Conservation (phyloP, 2,888 invertebrate genomes). For the Euplexia lucipara region DNA sequence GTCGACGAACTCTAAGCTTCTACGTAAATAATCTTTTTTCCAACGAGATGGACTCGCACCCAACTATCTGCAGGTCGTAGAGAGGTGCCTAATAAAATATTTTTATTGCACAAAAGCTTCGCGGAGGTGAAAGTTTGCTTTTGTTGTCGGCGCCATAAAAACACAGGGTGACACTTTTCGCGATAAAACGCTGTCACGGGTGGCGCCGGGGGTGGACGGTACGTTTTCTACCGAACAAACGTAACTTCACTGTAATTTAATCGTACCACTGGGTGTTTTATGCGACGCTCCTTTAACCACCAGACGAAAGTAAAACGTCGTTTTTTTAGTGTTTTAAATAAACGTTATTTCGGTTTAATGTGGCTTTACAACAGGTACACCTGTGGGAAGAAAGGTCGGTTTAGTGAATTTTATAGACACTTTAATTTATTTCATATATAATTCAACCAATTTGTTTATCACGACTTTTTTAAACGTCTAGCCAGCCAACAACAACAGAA, state of each 20-base stretch:
- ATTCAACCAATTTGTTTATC: neutral
- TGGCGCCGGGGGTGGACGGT: slow-evolving; percentile 74
- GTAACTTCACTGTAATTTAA: slow-evolving; percentile 83
- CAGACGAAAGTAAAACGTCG: slow-evolving; percentile 56
- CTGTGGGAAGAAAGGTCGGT: slow-evolving; percentile 14
- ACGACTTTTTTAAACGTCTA: slow-evolving; percentile 1
- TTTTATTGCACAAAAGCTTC: slow-evolving; percentile 80
- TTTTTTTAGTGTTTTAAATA: slow-evolving; percentile 56
- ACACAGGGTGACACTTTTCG: slow-evolving; percentile 83
- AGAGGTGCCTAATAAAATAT: slow-evolving; percentile 75
- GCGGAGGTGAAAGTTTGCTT: slow-evolving; percentile 85
- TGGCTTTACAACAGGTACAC: slow-evolving; percentile 36
- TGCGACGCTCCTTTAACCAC: slow-evolving; percentile 50
- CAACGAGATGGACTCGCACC: slow-evolving; percentile 21
- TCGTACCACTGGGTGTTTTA: slow-evolving; percentile 66
- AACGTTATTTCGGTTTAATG: slow-evolving; percentile 45
- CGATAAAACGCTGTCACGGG: slow-evolving; percentile 85
- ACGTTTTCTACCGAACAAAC: slow-evolving; percentile 75
- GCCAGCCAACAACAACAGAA: neutral
- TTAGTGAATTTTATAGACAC: slow-evolving; percentile 18
- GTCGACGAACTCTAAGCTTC: slow-evolving; percentile 22
- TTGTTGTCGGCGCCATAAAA: slow-evolving; percentile 84
- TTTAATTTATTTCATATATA: slow-evolving; percentile 13
- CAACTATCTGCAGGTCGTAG: slow-evolving; percentile 41
- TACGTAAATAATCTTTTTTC: slow-evolving; percentile 30